A percentile compares a stretch with the other conserved stretches of the same genome.
Conservation (phyloP, 2,113 vertebrate species). For the Semnopithecus entellus region DNA sequence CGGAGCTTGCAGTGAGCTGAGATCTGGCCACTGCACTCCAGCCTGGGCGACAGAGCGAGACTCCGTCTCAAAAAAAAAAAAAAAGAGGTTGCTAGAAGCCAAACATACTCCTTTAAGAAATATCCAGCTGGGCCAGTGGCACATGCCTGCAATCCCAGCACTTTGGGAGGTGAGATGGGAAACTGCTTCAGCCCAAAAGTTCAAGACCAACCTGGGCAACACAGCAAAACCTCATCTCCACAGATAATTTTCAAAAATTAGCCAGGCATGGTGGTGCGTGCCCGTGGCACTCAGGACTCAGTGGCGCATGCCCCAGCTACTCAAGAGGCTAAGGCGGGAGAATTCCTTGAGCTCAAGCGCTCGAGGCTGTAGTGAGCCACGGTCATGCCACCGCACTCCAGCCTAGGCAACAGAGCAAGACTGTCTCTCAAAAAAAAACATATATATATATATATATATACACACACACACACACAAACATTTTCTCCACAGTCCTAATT, state of each 20-base stretch:
- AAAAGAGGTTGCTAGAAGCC: constrained; percentile 23
- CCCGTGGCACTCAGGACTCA: no score
- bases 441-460: no score
- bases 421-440: neutral
- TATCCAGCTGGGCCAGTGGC: neutral
- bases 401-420: neutral
- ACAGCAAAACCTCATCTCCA: no score
- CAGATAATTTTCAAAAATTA: neutral
- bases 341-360: neutral
- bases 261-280: neutral
- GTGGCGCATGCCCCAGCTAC: neutral
- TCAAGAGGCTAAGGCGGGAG: neutral
- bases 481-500: neutral
- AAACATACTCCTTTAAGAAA: constrained; percentile 29
- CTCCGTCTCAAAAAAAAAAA: no score
- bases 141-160: no score
- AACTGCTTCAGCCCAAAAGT: no score
- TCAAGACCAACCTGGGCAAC: no score
- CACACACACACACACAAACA: neutral
- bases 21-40: no score
- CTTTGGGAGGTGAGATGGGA: no score
- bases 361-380: neutral
- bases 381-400: neutral
- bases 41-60: no score
- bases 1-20: no score